Evolutionary conservation across 2,113 vertebrate species (phyloP), one percentile per base, ranked within the genome.

Genomic region (Spea bombifrons): DNA sequence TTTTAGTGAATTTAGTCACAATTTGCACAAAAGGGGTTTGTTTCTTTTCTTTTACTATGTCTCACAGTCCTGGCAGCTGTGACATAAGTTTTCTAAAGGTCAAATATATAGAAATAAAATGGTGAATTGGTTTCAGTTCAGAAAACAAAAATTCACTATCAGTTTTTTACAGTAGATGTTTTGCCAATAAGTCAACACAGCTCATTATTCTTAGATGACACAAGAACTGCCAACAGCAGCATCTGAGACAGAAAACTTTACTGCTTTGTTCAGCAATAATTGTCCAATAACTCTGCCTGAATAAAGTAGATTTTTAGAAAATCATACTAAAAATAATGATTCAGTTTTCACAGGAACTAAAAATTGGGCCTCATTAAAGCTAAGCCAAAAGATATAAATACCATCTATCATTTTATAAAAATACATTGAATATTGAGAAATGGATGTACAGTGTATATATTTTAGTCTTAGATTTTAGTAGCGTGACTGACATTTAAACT

Each of bases 181-280:
- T 68, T 68, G 64, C 66, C 66, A 68, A 68, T 46, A 68, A 68
- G 43, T 46, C 66, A 68, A 68, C 45, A 47, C 45, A 46, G 45
- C 66, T 68, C 66, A 68, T 68, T 68, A 68, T 68, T 68, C 66
- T 68, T 68, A 68, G 45, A 46, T 68, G 66, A 46, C 66, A 47
- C 55, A 68, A 44, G 63, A 68, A 68, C 44, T 46, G 66, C 45
- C 66, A 46, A 46, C 66, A 47, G 66, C 66, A 68, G 9, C 13
- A 47, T 46, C 10, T 46, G 5, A 12, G 15, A 46, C 44, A 68
- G 43, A 68, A 64, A 68, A 68, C 66, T 46, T 67, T 45, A 46
- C 45, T 68, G 66, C 45, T 68, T 15, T 68, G 45, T 44, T 46
- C 66, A 48, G 55, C 55, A 59, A 59, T 59, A 59, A 59, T 2